These are phyloP conservation scores for Ctenoplectra terminalis DNA, from an alignment of 1,140 invertebrate genomes.

Conservation along the genomic window DNA sequence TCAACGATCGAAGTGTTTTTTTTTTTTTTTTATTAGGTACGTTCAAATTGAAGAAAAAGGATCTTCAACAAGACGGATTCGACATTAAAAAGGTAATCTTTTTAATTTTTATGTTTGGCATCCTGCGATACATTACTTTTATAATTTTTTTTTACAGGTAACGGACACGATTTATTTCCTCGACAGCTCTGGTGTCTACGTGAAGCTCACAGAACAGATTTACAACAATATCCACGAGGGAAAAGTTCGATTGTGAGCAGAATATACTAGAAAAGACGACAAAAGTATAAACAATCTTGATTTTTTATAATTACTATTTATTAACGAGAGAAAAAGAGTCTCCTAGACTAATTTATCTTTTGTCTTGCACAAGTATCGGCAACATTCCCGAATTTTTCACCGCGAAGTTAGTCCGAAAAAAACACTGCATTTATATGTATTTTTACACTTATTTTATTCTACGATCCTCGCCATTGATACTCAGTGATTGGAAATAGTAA, in stretches of 20 bases:
- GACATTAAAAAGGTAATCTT: conserved; percentile 82
- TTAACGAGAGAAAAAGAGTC: conserved; percentile 13
- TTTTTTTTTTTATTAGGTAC: conserved; percentile 85
- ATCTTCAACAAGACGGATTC: conserved; percentile 91
- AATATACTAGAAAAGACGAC: background rate
- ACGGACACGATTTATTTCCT: conserved; percentile 90
- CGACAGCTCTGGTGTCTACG: conserved; percentile 86
- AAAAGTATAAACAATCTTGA: conserved; percentile 4
- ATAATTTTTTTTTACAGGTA: conserved; percentile 72
- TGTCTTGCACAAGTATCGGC: background rate
- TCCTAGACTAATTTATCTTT: background rate
- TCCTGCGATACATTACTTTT: background rate
- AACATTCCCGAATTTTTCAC: background rate
- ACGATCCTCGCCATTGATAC: background rate
- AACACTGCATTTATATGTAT: conserved; percentile 26
- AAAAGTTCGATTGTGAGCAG: conserved; percentile 83
- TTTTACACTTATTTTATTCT: conserved; percentile 11
- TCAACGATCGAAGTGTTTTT: background rate
- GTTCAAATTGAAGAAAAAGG: conserved; percentile 95
- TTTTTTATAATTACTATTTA: conserved; percentile 48
- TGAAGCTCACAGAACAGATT: conserved; percentile 86
- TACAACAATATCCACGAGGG: conserved; percentile 87
- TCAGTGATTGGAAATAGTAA: background rate
- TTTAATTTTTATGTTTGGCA: background rate
- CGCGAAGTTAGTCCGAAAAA: background rate